Base-by-base conservation (phyloP, 1,140 invertebrate genomes). In the Diabrotica undecimpunctata region DNA sequence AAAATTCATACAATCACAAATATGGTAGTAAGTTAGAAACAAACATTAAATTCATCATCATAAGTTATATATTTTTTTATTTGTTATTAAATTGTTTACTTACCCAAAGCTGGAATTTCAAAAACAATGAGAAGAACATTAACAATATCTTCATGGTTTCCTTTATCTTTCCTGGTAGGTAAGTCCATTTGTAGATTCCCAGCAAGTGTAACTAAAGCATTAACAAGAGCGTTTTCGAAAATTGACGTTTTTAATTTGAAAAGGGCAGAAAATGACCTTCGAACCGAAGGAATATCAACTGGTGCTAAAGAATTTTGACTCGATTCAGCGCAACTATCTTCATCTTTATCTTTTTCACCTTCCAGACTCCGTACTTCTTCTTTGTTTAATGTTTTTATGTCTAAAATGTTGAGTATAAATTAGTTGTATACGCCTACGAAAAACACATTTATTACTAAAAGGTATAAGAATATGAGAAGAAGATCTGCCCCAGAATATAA, bases 71-170 rank as follows among this genome's bases (percentile, higher is more conserved):
- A 2, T 25, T 25, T 25, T 25, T 1, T 25, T 25, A 25, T 25
- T 25, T 25, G 25, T 25, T 25, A 25, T 4, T 25, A 25, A 25
- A 25, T 25, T 25, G 25, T 25, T 46, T 46, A 46, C 58, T 78
- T 80, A 72, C 91, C 89, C 36, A 95, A 82, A 62, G 88, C 86
- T 7, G 93, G 93, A 67, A 95, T 90, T 81, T 97, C 94, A 75
- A 95, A 91, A 12, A 94, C 88, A 66, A 96, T 94, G 25, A 95
- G 82, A 71, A 96, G 89, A 51, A 92, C 89, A 74, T 94, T 93
- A 5, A 90, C 81, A 3, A 84, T 78, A 66, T 85, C 83, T 35
- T 86, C 83, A 65, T 79, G 77, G 72, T 71, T 80, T 74, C 72
- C 70, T 75, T 76, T 79, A 83, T 79, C 68, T 81, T 82, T 80